A percentile compares a stretch with the other conserved stretches of the same genome.
phyloP scores from a whole-genome alignment of 2,888 invertebrate species.

The Ligdia adustata region DNA sequence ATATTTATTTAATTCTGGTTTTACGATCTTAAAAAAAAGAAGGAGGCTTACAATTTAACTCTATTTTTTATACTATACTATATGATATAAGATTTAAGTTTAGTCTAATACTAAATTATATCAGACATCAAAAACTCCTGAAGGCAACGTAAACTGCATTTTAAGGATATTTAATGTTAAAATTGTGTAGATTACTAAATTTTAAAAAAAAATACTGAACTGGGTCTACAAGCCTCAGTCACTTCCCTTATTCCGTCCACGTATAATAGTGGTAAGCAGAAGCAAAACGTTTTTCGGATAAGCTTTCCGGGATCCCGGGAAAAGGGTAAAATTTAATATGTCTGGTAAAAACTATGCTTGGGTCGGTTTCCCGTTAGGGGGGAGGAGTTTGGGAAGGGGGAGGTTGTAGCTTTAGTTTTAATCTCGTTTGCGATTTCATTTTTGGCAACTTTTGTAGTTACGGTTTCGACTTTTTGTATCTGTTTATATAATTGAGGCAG shows the following conservation, averaged over 20 bases:
- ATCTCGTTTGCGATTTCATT: slow-evolving; percentile 35
- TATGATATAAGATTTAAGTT: too few relatives aligned
- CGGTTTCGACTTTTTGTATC: slow-evolving; percentile 26
- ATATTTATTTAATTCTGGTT: too few relatives aligned
- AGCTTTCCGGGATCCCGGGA: slow-evolving; percentile 57
- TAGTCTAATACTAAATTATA: too few relatives aligned
- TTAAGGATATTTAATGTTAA: too few relatives aligned
- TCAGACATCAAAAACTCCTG: too few relatives aligned
- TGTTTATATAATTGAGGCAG: background rate
- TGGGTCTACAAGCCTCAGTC: background rate
- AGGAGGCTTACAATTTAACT: too few relatives aligned
- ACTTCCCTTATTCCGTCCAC: slow-evolving; percentile 23
- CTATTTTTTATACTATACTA: too few relatives aligned
- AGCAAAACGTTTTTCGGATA: slow-evolving; percentile 56
- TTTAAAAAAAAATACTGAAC: too few relatives aligned
- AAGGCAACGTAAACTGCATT: too few relatives aligned
- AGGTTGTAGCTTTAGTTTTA: slow-evolving; percentile 31
- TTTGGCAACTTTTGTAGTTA: slow-evolving; percentile 27
- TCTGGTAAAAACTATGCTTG: slow-evolving; percentile 51
- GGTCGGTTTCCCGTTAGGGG: slow-evolving; percentile 21
- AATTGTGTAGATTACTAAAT: too few relatives aligned
- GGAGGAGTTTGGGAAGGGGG: background rate
- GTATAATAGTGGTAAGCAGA: slow-evolving; percentile 42
- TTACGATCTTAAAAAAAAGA: too few relatives aligned
- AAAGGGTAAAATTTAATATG: slow-evolving; percentile 60